phyloP scores from a whole-genome alignment of 1,140 invertebrate genomes.

The Ptiloglossa arizonensis region DNA sequence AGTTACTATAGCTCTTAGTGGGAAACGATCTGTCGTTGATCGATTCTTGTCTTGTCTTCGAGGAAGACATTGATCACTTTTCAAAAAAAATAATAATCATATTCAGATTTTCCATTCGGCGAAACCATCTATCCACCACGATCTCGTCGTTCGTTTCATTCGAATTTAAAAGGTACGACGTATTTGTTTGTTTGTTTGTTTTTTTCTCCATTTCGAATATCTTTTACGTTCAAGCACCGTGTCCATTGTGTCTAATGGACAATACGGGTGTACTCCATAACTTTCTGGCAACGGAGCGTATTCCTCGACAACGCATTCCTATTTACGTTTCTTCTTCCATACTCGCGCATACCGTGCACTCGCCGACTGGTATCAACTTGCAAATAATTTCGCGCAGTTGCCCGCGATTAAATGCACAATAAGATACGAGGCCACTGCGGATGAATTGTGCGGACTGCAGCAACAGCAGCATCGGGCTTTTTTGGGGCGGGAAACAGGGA shows the following conservation, averaged over 20 bases:
- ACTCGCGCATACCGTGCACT: background rate
- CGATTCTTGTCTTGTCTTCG: no score
- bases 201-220: no score
- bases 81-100: no score
- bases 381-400: background rate
- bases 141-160: no score
- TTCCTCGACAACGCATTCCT: background rate
- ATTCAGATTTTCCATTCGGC: no score
- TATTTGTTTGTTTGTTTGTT: no score
- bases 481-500: background rate
- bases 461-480: background rate
- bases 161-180: no score
- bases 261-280: background rate
- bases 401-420: slow-evolving; percentile 2
- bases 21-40: no score
- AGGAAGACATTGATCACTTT: no score
- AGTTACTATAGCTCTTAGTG: no score
- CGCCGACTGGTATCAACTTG: background rate
- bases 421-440: slow-evolving; percentile 33
- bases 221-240: background rate
- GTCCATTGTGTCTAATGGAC: background rate
- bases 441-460: slow-evolving; percentile 15
- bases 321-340: background rate
- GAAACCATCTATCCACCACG: no score
- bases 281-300: background rate